Base-by-base conservation (phyloP, 2,113 vertebrate species). In the Corapipo altera region DNA sequence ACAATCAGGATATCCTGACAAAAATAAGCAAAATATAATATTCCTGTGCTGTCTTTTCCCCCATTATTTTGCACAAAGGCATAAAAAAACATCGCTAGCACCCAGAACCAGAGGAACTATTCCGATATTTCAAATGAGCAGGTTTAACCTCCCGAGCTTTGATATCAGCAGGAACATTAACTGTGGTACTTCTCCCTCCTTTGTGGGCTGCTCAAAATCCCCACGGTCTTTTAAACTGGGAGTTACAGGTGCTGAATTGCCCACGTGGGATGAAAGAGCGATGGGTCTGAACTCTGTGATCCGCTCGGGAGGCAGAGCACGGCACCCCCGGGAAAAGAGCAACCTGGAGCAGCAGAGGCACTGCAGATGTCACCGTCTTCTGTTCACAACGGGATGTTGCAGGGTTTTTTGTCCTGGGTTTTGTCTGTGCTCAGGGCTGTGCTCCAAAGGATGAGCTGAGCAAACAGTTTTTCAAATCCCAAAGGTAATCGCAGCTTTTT, bases 141-240 rank as follows among this genome's bases (percentile, higher is more conserved):
- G 44, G 30, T 93, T 90, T 93, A 96, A 91, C 82, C 91, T 82
- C 73, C 44, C 14, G 27, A 81, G 91, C 94, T 95, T 97, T 85
- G 89, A 85, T 95, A 95, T 62, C 89, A 93, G 80, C 69, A 39
- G 67, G 51, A 96, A 72, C 58, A 48, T 94, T 86, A 93, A 74
- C 85, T 66, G 20, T 2, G 28, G 28, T 74, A 59, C 79, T 78
- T 75, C 72, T 85, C 35, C 51, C 84, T 74, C 71, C 55, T 73
- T 80, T 19, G 19, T 0, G 18, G 49, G 87, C 57, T 73, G 61
- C 75, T 91, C 58, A 2, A 48, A 86, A 66, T 94, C 89, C 91
- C 88, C 79, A 88, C 0, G 23, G 85, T 46, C 54, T 39, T 85
- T 79, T 93, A 92, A 94, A 62, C 24, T 12, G 72, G 75, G 78